Evolutionary conservation across 1,140 invertebrate genomes (phyloP).

Genomic region (Euglossa dilemma): DNA sequence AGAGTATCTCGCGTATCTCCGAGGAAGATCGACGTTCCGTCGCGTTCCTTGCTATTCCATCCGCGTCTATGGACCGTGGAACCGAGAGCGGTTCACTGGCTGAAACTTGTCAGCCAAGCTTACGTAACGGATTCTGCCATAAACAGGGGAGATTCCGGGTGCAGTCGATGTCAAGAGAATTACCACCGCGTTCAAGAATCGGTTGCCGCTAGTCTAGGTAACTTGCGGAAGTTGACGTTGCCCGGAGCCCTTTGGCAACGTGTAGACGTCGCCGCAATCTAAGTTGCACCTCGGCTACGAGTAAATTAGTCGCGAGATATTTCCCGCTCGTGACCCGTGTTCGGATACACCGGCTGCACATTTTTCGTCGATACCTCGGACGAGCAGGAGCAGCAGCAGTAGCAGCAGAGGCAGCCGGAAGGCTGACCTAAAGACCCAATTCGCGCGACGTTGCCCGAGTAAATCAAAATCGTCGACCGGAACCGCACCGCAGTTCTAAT

Average conservation of each 20-base stretch:
- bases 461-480: neutral
- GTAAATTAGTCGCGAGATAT: constrained; percentile 7
- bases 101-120: neutral
- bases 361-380: no score
- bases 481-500: neutral
- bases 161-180: constrained; percentile 11
- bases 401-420: no score
- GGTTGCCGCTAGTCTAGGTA: neutral
- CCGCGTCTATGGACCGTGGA: neutral
- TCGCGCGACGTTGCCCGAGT: neutral
- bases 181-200: constrained; percentile 8
- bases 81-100: neutral
- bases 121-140: neutral
- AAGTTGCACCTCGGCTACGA: neutral
- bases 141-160: neutral
- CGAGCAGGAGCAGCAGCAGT: no score
- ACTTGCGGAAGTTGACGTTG: neutral
- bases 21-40: neutral
- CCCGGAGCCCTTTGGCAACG: neutral
- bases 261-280: neutral
- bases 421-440: no score
- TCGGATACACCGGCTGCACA: neutral
- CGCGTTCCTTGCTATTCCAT: neutral
- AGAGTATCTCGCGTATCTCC: neutral
- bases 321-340: neutral